Conservation (phyloP, 2,797 vertebrate genomes). For the Xerus rutilus region DNA sequence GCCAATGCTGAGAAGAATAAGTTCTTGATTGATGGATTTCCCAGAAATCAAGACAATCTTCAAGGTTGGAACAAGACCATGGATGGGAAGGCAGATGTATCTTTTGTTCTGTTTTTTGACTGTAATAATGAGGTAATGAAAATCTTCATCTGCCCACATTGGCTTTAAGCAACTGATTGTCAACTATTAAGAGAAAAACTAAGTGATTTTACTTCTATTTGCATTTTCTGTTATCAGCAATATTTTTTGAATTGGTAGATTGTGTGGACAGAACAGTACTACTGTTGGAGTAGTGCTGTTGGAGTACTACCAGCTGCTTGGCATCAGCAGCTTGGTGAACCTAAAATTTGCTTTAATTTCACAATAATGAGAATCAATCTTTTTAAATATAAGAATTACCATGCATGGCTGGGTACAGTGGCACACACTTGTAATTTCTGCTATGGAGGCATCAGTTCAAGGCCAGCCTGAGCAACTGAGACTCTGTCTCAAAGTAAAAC, state of each 20-base stretch:
- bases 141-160: slow-evolving; percentile 19
- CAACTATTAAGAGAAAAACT: slow-evolving; percentile 37
- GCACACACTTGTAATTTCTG: not conserved
- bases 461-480: not conserved
- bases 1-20: slow-evolving; percentile 92
- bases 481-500: no score
- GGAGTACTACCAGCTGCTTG: slow-evolving; percentile 9
- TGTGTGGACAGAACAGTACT: not conserved
- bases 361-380: slow-evolving; percentile 30
- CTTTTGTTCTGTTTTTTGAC: slow-evolving; percentile 99
- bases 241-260: slow-evolving; percentile 1
- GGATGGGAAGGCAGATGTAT: slow-evolving; percentile 95
- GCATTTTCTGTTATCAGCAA: not conserved
- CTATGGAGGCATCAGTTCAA: not conserved
- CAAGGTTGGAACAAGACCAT: slow-evolving; percentile 96
- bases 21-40: slow-evolving; percentile 99
- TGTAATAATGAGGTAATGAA: slow-evolving; percentile 95
- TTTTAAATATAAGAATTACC: not conserved
- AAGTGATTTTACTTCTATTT: slow-evolving; percentile 25
- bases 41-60: slow-evolving; percentile 98
- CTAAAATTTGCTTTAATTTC: slow-evolving; percentile 66
- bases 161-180: slow-evolving; percentile 48
- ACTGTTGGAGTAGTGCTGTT: slow-evolving; percentile 4
- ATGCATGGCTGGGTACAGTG: not conserved
- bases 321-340: slow-evolving; percentile 39